Conservation (phyloP, 2,113 vertebrate genomes). For the Scomber japonicus region DNA sequence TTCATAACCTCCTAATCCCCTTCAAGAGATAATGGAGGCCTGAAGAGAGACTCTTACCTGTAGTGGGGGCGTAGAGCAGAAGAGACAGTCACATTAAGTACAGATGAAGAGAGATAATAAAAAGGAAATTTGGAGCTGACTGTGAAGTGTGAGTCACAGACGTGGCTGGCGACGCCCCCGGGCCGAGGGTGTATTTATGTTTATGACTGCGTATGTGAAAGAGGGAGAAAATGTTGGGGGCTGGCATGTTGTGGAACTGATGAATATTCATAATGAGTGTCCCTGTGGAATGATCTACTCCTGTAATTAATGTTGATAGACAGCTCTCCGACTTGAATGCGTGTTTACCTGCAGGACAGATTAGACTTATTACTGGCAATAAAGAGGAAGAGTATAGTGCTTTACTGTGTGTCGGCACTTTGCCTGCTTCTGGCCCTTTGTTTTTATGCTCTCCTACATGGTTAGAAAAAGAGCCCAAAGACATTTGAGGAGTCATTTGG, state of each 20-base stretch:
- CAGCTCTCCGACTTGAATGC: slow-evolving; percentile 69
- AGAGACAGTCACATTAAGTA: neutral
- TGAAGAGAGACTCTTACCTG: neutral
- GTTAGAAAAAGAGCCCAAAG: neutral
- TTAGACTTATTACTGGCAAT: slow-evolving; percentile 70
- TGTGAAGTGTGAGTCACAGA: slow-evolving; percentile 65
- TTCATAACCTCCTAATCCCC: neutral
- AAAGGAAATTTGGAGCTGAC: slow-evolving; percentile 16
- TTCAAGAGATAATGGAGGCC: neutral
- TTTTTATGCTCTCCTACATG: neutral
- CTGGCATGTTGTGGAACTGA: slow-evolving; percentile 75
- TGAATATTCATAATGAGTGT: slow-evolving; percentile 83
- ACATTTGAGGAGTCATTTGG: slow-evolving; percentile 24
- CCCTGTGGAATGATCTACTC: slow-evolving; percentile 74
- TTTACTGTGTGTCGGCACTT: slow-evolving; percentile 30
- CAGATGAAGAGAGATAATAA: slow-evolving; percentile 7
- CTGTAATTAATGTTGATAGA: slow-evolving; percentile 81
- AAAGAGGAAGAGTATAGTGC: slow-evolving; percentile 37
- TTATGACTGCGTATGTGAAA: slow-evolving; percentile 26
- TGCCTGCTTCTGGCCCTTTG: slow-evolving; percentile 34
- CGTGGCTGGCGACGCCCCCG: slow-evolving; percentile 30
- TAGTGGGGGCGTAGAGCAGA: neutral
- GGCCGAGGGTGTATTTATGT: slow-evolving; percentile 63
- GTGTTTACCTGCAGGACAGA: slow-evolving; percentile 77
- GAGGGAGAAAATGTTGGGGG: slow-evolving; percentile 43